Evolutionary conservation across 2,888 invertebrate genomes (phyloP).

Genomic region (Steinernema scapterisci): DNA sequence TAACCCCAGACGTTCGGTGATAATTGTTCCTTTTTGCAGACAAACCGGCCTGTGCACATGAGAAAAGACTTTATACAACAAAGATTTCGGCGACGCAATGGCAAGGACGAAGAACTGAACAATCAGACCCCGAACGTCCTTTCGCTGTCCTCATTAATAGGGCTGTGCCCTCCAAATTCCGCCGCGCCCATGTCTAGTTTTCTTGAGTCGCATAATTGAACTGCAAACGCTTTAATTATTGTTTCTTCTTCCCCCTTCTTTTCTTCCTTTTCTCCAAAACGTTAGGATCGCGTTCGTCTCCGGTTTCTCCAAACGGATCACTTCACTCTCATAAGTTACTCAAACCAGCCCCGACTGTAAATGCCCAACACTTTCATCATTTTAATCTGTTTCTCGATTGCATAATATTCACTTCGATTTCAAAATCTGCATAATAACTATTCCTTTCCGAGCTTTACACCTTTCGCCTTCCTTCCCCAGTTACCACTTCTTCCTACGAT

Average conservation of each 20-base stretch:
- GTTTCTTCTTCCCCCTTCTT: neutral
- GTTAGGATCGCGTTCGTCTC: slow-evolving; percentile 26
- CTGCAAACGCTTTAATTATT: slow-evolving; percentile 25
- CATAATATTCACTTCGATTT: slow-evolving; percentile 32
- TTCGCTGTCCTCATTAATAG: slow-evolving; percentile 27
- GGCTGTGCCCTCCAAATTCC: slow-evolving; percentile 31
- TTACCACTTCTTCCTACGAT: slow-evolving; percentile 1
- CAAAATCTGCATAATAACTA: slow-evolving; percentile 10
- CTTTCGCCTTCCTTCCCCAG: neutral
- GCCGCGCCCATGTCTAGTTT: neutral
- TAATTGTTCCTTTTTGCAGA: slow-evolving; percentile 52
- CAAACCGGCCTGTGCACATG: slow-evolving; percentile 67
- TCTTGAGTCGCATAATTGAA: slow-evolving; percentile 22
- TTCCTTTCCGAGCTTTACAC: slow-evolving; percentile 28
- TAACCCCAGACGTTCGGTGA: neutral
- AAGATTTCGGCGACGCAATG: slow-evolving; percentile 59
- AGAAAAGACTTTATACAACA: slow-evolving; percentile 67
- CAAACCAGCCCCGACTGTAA: slow-evolving; percentile 25
- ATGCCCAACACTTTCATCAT: slow-evolving; percentile 24
- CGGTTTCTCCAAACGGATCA: slow-evolving; percentile 21
- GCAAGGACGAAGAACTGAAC: slow-evolving; percentile 36
- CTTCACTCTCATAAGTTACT: slow-evolving; percentile 16
- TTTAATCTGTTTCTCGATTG: neutral
- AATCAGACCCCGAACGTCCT: slow-evolving; percentile 9
- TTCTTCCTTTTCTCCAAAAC: no score